Evolutionary conservation across 2,113 vertebrate species (phyloP), one percentile per base, ranked within the genome.

Genomic region (Burhinus oedicnemus): DNA sequence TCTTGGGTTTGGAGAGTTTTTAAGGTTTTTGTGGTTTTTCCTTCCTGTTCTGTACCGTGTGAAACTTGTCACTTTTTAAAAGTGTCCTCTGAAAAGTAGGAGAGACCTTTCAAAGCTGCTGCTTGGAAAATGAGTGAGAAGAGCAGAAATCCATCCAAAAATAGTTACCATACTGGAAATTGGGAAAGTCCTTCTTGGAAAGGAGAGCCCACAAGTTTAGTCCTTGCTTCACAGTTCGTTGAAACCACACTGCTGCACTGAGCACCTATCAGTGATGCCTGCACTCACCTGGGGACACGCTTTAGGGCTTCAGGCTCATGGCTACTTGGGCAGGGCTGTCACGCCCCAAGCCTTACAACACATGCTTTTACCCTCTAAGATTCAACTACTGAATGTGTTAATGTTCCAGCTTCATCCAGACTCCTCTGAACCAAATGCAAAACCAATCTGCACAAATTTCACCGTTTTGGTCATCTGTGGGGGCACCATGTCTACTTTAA

Each of bases 241-340:
- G 55, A 57, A 87, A 61, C 15, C 20, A 60, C 23, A 6, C 5
- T 8, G 5, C 25, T 77, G 49, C 34, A 7, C 23, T 26, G 32
- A 14, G 22, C 17, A 32, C 6, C 29, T 42, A 38, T 7, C 11
- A 55, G 27, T 26, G 71, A 51, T 21, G 34, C 36, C 21, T 55
- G 26, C 0, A 1, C 9, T 91, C 23, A 21, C 18, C 16, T n/a
- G 22, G 11, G 45, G 19, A 83, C 19, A 21, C 0, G 0, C 30
- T 55, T 42, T 49, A 80, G 47, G 11, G 7, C 25, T 49, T 52
- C 10, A 40, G 34, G 23, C 18, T 72, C 57, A 55, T 3, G 4
- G 34, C 32, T 72, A 18, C 51, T 36, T 0, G 0, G 57, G 23
- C 34, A 91, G 11, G 5, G 8, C 27, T 55, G 19, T 10, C 20